Evolutionary conservation across 2,888 invertebrate species (phyloP), one percentile per base, ranked within the genome.

Genomic region (Brachyopa scutellaris): DNA sequence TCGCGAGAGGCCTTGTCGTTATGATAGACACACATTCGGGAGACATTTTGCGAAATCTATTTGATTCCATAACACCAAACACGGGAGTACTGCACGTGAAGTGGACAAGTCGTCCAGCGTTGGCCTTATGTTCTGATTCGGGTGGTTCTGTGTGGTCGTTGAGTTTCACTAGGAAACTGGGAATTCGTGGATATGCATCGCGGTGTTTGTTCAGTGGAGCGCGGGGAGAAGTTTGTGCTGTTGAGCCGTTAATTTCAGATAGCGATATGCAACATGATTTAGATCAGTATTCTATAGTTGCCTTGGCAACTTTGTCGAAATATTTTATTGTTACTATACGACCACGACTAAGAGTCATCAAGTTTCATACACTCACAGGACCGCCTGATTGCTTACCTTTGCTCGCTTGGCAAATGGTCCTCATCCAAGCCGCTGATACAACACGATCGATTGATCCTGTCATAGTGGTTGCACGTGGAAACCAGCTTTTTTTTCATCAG

Each of bases 141-240:
- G 97, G 98, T 1, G 99, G 99, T 0, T 99, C 98, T 0, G 98
- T 99, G 1, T 99, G 98, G 93, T 95, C 97, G 85, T 91, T 99
- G 33, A 96, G 94, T 86, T 98, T 98, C 88, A 96, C 96, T 40
- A 92, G 97, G 72, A 94, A 96, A 8, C 92, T 98, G 85, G 98
- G 97, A 9, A 95, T 97, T 33, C 92, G 98, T 42, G 95, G 96
- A 0, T 97, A 96, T 89, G 95, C 97, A 79, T 96, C 97, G 0
- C 95, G 97, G 61, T 99, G 99, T 89, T 92, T 99, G 11, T 99
- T 99, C 90, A 98, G 99, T 31, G 99, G 99, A 29, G 97, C 98
- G 64, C 94, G 98, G 66, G 99, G 99, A 0, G 99, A 99, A 92
- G 97, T 97, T 9, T 95, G 95, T 86, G 92, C 93, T 2, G 90